Base-by-base conservation (phyloP, 2,888 invertebrate genomes). In the Acholoe squamosa region DNA sequence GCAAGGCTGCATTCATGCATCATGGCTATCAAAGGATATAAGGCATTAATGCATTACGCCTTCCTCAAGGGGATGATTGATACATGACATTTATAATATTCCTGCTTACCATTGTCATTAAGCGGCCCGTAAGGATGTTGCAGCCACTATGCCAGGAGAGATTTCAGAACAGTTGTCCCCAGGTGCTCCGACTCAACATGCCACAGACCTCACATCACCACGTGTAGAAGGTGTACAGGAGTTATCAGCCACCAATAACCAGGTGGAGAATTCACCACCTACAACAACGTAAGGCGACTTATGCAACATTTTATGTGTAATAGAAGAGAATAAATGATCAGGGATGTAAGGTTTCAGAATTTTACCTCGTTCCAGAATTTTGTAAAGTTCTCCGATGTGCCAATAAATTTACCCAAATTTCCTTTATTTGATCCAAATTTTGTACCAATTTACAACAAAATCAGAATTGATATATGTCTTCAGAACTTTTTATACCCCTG, bases 121-220 rank as follows among this genome's bases (percentile, higher is more conserved):
- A 43, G n/a, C 80, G 0, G 3, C 80, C 16, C 5, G 34, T 16
- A 19, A 22, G 80, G 80, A 33, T 0, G 10, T 3, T 80, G 43
- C 34, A 19, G 43, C 22, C n/a, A 80, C 34, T n/a, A 80, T 80
- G 34, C 80, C 80, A 43, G 80, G 80, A 16, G 80, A 31, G 43
- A 43, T 80, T 34, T 34, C 80, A 0, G 80, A 80, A 19, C 22
- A 12, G n/a, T 16, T 34, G 0, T 0, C 33, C 22, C 22, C 80
- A 0, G 80, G 22, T 1, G 22, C 10, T 43, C 80, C 80, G 34
- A 33, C 16, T 5, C 34, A 80, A 25, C 80, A 25, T 19, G 16
- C 34, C 3, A 80, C 80, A 34, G 80, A 80, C 34, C 19, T 80
- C 22, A 14, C 33, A 0, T 34, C 80, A 16, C 80, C 80, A 1